Evolutionary conservation across 2,888 invertebrate genomes (phyloP).

Genomic region (Noctua janthina): DNA sequence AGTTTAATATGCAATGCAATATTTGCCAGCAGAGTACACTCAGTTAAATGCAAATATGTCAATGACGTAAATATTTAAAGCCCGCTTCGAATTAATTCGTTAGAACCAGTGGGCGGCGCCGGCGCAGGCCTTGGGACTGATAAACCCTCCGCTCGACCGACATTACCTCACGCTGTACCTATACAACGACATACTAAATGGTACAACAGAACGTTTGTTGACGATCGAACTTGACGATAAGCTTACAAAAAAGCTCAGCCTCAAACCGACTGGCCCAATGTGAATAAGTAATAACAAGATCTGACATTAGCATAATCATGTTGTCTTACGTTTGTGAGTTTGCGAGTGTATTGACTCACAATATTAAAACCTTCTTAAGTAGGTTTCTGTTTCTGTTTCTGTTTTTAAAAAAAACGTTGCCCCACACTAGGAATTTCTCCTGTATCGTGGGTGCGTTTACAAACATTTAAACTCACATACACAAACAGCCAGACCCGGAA

Average conservation of each 20-base stretch:
- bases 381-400: too few relatives aligned
- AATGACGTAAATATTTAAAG: constrained; percentile 41
- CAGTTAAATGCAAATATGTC: constrained; percentile 41
- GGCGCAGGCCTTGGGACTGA: constrained; percentile 63
- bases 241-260: constrained; percentile 45
- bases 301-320: constrained; percentile 19
- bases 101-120: constrained; percentile 59
- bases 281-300: constrained; percentile 27
- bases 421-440: too few relatives aligned
- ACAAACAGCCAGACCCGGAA: too few relatives aligned
- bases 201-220: constrained; percentile 52
- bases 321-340: neutral
- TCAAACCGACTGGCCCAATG: neutral
- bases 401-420: too few relatives aligned
- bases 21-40: constrained; percentile 14
- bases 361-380: neutral
- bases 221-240: constrained; percentile 43
- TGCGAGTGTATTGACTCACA: constrained; percentile 13
- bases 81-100: constrained; percentile 39
- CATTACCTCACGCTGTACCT: constrained; percentile 53
- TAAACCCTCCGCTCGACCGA: constrained; percentile 58
- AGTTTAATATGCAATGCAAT: constrained; percentile 24
- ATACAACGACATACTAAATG: constrained; percentile 27
- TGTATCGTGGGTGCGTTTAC: too few relatives aligned
- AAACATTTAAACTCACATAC: too few relatives aligned